These are phyloP conservation scores for Gymnosoma rotundatum DNA, from an alignment of 2,888 invertebrate species.

Conservation along the genomic window DNA sequence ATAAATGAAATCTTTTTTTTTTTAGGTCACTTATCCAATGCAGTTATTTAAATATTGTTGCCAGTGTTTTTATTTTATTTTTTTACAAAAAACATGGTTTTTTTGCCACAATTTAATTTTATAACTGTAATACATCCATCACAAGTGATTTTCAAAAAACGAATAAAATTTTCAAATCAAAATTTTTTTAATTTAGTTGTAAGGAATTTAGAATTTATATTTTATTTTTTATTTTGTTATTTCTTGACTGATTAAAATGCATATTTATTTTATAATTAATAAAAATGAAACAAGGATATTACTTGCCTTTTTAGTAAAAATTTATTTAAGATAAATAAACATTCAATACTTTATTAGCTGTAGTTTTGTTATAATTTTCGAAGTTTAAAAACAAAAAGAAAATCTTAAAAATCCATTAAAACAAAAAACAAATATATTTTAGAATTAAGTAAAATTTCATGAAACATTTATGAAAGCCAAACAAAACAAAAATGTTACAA, in stretches of 20 bases:
- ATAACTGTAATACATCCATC: neutral
- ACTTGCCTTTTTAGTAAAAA: slow-evolving; percentile 70
- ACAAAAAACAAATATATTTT: neutral
- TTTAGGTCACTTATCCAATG: too few relatives aligned
- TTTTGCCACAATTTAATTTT: too few relatives aligned
- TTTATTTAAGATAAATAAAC: slow-evolving; percentile 56
- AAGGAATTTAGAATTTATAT: neutral
- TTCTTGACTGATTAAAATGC: slow-evolving; percentile 67
- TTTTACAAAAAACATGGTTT: too few relatives aligned
- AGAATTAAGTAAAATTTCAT: slow-evolving; percentile 19
- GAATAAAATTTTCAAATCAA: slow-evolving; percentile 23
- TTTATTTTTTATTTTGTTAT: slow-evolving; percentile 51
- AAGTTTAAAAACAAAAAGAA: neutral
- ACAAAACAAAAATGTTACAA: slow-evolving; percentile 37
- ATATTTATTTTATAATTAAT: slow-evolving; percentile 63
- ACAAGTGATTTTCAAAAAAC: neutral
- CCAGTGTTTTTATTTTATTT: too few relatives aligned
- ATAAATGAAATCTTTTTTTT: too few relatives aligned
- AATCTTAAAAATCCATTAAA: neutral
- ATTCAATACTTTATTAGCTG: slow-evolving; percentile 12
- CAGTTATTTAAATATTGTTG: too few relatives aligned
- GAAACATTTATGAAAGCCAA: slow-evolving; percentile 40
- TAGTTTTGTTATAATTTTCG: slow-evolving; percentile 31
- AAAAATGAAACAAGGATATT: slow-evolving; percentile 42
- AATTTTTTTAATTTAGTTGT: slow-evolving; percentile 2